A percentile compares a stretch with the other conserved stretches of the same genome.
phyloP scores from a whole-genome alignment of 1,140 invertebrate genomes.

The Formica selysi region DNA sequence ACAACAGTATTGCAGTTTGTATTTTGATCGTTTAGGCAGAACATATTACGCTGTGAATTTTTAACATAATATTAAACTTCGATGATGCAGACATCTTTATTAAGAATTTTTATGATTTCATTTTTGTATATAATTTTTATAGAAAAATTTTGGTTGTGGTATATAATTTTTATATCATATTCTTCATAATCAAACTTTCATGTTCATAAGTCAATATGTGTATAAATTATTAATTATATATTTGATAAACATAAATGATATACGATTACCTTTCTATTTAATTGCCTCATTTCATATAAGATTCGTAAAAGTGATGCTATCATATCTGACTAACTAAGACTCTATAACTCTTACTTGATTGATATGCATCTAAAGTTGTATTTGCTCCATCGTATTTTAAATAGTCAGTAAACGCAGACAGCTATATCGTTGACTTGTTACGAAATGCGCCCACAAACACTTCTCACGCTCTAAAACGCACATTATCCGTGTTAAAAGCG shows the following conservation, averaged over 20 bases:
- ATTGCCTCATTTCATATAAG: not conserved
- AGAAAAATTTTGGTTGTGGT: too few species aligned
- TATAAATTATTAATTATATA: not conserved
- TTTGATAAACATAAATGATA: not conserved
- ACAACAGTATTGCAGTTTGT: not conserved
- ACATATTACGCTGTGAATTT: not conserved
- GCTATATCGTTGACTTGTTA: conserved; percentile 35
- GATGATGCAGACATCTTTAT: not conserved
- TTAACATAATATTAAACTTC: not conserved
- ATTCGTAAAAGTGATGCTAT: not conserved
- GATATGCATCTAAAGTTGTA: not conserved
- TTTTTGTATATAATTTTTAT: not conserved
- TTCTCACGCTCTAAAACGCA: conserved; percentile 61
- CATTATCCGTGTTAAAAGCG: conserved; percentile 51
- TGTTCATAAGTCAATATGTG: not conserved
- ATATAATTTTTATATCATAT: not conserved
- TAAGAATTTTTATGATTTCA: not conserved
- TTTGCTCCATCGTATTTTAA: conserved; percentile 27
- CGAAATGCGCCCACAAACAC: conserved; percentile 42
- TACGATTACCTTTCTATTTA: not conserved
- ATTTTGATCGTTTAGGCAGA: not conserved
- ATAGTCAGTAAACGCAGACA: not conserved
- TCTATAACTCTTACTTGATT: not conserved
- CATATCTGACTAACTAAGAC: too few species aligned
- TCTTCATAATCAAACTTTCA: not conserved